A percentile compares a stretch with the other conserved stretches of the same genome.
These are phyloP conservation scores for Drosophila helvetica DNA, from an alignment of 2,888 invertebrate species.

Conservation along the genomic window DNA sequence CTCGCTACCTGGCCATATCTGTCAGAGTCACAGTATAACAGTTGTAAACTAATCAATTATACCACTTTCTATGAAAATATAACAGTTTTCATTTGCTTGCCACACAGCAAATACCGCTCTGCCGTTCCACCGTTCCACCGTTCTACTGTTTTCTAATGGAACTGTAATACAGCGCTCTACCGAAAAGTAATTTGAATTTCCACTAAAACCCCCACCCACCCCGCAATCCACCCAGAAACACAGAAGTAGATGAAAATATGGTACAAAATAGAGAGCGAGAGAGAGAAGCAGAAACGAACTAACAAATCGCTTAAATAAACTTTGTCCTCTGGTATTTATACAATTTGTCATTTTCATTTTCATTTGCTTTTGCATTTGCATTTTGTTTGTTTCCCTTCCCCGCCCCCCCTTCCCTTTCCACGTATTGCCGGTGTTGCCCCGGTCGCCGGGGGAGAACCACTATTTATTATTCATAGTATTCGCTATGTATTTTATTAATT, in stretches of 20 bases:
- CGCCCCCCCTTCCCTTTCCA: constrained; percentile 1
- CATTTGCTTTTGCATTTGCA: constrained; percentile 73
- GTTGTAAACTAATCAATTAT: not conserved
- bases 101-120: too few relatives aligned
- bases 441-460: not conserved
- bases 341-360: constrained; percentile 68
- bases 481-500: constrained; percentile 60
- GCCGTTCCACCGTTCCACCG: too few relatives aligned
- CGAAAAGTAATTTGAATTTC: constrained; percentile 18
- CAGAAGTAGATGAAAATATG: not conserved
- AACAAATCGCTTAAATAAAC: constrained; percentile 79
- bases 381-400: constrained; percentile 52
- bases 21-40: not conserved
- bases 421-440: not conserved
- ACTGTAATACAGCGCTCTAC: not conserved
- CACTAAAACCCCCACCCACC: not conserved
- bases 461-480: constrained; percentile 73
- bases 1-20: too few relatives aligned
- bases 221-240: not conserved
- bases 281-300: constrained; percentile 34
- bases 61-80: too few relatives aligned
- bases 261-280: not conserved
- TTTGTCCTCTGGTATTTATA: constrained; percentile 58
- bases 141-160: not conserved
- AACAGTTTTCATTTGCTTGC: too few relatives aligned